Base-by-base conservation (phyloP, 2,888 invertebrate species). In the Himalopsyche japonica region DNA sequence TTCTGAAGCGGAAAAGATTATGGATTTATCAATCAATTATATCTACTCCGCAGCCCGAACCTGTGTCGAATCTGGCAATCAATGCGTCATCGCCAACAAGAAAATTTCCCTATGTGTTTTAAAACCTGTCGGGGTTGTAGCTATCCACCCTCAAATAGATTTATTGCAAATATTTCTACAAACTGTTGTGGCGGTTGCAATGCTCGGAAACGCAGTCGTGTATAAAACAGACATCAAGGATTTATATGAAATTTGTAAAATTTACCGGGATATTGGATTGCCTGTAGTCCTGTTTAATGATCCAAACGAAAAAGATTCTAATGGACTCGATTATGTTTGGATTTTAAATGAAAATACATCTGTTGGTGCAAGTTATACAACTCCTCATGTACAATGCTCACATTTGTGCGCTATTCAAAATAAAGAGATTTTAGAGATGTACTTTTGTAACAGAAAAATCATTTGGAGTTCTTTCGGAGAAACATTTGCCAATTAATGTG, bases 141-240 rank as follows among this genome's bases (percentile, higher is more conserved):
- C 43, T 2, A 43, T 43, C 15, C 15, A 15, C 43, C 43, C 43
- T 15, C 0, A 12, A 15, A 3, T 43, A 7, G 43, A 43, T 2
- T 43, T 15, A 15, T 15, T 43, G 43, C 3, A 43, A 43, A 43
- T 43, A 3, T 43, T 43, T 15, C 15, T 43, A 15, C 0, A 86
- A 64, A 80, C 88, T 34, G 88, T 89, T 34, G 82, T 89, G n/a
- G 87, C 88, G 15, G 88, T 89, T 8, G 82, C 89, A 37, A 85
- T 89, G 27, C 88, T 88, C 87, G 90, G 90, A 37, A 90, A 90
- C 86, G 86, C 88, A 18, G 87, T 90, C 70, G 18, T 76, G 64
- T 37, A 76, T 80, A 34, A 57, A 64, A 30, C 76, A 76, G 5
- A 47, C 43, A 27, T 57, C 79, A 10, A 18, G 48, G 2, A 12